These are phyloP conservation scores for Scolopax rusticola DNA, from an alignment of 2,797 vertebrate genomes.

Conservation along the genomic window DNA sequence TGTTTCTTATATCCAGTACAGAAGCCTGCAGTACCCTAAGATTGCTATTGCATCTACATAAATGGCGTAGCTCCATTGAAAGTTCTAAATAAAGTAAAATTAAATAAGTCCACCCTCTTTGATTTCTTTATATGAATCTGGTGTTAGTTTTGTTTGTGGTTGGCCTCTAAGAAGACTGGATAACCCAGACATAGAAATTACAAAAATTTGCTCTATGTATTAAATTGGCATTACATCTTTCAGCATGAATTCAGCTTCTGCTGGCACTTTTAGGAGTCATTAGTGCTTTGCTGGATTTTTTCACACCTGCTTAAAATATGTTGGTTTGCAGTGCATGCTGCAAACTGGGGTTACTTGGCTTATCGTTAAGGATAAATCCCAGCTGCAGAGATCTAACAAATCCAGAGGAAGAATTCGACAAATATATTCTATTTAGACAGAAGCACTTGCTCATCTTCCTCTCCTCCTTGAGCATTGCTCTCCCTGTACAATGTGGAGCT, in stretches of 20 bases:
- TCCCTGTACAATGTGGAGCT: neutral
- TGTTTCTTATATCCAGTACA: neutral
- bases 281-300: constrained; percentile 64
- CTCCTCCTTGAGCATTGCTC: neutral
- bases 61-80: constrained; percentile 33
- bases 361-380: constrained; percentile 11
- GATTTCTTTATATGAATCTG: constrained; percentile 60
- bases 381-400: neutral
- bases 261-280: constrained; percentile 55
- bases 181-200: constrained; percentile 37
- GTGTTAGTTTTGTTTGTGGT: constrained; percentile 73
- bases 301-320: constrained; percentile 57
- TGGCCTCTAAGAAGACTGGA: constrained; percentile 31
- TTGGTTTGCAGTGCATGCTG: constrained; percentile 24
- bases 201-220: constrained; percentile 40
- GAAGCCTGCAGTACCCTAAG: neutral
- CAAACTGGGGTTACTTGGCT: neutral
- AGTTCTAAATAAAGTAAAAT: constrained; percentile 43
- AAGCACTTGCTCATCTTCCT: neutral
- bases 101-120: neutral
- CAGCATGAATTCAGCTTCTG: constrained; percentile 61
- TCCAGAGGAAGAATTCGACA: neutral
- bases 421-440: neutral
- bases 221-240: constrained; percentile 62
- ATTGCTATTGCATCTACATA: constrained; percentile 26